Conservation (phyloP, 1,140 invertebrate species). For the Lutraria rhynchaena region DNA sequence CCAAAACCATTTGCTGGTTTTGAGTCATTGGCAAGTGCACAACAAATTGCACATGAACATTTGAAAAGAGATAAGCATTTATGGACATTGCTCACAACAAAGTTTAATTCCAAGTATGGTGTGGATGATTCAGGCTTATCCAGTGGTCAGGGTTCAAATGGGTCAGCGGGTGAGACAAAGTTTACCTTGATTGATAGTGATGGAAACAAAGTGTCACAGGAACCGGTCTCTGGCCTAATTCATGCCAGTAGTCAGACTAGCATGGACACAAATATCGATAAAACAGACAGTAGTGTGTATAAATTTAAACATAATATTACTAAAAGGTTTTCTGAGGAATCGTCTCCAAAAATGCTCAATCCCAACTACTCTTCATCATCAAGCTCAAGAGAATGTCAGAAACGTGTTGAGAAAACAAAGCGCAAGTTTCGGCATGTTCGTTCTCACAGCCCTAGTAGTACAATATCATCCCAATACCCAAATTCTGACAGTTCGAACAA, state of each 20-base stretch:
- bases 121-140: conserved; percentile 38
- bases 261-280: conserved; percentile 39
- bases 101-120: conserved; percentile 29
- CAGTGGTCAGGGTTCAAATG: conserved; percentile 42
- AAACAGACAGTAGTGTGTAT: conserved; percentile 84
- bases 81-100: conserved; percentile 52
- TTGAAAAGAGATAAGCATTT: conserved; percentile 60
- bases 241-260: conserved; percentile 21
- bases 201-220: conserved; percentile 54
- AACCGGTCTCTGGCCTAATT: conserved; percentile 47
- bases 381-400: conserved; percentile 63
- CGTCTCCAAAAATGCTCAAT: conserved; percentile 40
- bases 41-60: conserved; percentile 55
- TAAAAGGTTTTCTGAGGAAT: conserved; percentile 87
- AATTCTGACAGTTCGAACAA: conserved; percentile 67
- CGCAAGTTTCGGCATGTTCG: conserved; percentile 49
- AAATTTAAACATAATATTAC: conserved; percentile 98
- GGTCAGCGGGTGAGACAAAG: conserved; percentile 12
- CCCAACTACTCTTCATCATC: conserved; percentile 66
- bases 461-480: conserved; percentile 78
- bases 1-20: conserved; percentile 7
- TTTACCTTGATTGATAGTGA: conserved; percentile 46
- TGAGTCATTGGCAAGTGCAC: conserved; percentile 44
- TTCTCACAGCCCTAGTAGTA: conserved; percentile 61
- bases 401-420: conserved; percentile 60